Base-by-base conservation (phyloP, 1,140 invertebrate genomes). In the Daktulosphaira vitifoliae region DNA sequence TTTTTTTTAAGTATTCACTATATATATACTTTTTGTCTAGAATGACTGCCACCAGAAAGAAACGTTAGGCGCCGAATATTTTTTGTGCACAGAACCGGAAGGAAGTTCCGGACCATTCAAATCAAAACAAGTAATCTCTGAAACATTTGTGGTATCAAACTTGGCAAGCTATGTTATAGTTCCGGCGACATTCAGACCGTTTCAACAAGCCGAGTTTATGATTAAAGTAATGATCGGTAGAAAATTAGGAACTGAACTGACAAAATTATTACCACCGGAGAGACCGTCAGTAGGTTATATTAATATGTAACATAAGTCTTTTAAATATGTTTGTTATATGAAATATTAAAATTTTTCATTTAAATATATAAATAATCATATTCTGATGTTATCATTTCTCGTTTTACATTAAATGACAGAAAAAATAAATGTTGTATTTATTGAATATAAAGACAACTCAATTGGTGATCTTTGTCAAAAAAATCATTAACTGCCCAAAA, bases 51-150 rank as follows among this genome's bases (percentile, higher is more conserved):
- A 62, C 13, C 56, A 62, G 46, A 62, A 62, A 48, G 56, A 62
- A 46, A 62, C 56, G 20, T 48, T 62, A 33, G 56, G 56, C 42
- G 56, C 56, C 2, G 56, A 62, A 3, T 62, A 33, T 33, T 62
- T 62, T 33, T 62, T 62, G 16, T 62, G 56, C 22, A 62, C 56
- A 20, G 56, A 62, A 62, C 56, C 56, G 13, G 56, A 62, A 62
- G 56, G 56, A 15, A 62, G 56, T 62, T 62, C 56, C n/a, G 56
- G 56, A 33, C 0, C 15, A 22, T 62, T 48, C 26, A 62, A 62
- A 33, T n/a, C 23, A 29, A 62, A 48, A 46, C 56, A 62, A 62
- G 42, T 62, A 6, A 48, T 62, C 2, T 62, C 42, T 15, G 56
- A 62, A 46, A 62, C 42, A n/a, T 62, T 62, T 62, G 26, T 62